Percentiles rank a stretch among this genome's conserved stretches.
Conservation (phyloP, 64 coral and sea anemone genomes). For the Dendronephthya gigantea region DNA sequence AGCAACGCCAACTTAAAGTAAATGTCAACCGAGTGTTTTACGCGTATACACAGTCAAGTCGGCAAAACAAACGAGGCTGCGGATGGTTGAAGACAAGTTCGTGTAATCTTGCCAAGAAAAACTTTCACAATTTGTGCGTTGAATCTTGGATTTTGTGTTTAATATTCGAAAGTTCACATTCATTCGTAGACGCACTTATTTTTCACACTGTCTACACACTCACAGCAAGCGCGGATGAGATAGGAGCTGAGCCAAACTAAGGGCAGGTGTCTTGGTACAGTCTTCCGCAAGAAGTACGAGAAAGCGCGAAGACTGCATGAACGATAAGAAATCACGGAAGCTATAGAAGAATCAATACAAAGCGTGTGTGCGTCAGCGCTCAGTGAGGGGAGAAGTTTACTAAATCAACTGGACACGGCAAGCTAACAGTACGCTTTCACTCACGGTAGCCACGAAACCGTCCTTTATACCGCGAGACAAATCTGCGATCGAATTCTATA, state of each 20-base stretch:
- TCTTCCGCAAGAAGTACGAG: neutral
- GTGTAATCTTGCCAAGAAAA: too few relatives aligned
- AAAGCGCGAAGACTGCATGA: neutral
- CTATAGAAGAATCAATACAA: neutral
- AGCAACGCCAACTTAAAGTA: conserved; percentile 8
- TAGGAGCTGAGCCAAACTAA: too few relatives aligned
- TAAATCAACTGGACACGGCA: neutral
- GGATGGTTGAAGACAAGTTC: too few relatives aligned
- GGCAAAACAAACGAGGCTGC: neutral
- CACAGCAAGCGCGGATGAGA: too few relatives aligned
- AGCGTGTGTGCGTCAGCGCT: neutral
- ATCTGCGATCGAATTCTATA: too few relatives aligned
- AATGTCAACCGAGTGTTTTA: conserved; percentile 1
- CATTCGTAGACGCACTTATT: too few relatives aligned
- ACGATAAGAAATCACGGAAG: neutral
- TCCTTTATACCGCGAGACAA: neutral
- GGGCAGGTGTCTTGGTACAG: too few relatives aligned
- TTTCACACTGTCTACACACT: too few relatives aligned
- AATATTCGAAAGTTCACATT: too few relatives aligned
- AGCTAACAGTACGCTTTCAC: neutral
- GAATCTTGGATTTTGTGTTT: too few relatives aligned
- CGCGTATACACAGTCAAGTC: neutral
- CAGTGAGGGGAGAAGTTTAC: neutral
- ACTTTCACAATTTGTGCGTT: too few relatives aligned
- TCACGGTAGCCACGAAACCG: neutral